These are phyloP conservation scores for Vipera latastei DNA, from an alignment of 2,797 vertebrate genomes.

Conservation along the genomic window DNA sequence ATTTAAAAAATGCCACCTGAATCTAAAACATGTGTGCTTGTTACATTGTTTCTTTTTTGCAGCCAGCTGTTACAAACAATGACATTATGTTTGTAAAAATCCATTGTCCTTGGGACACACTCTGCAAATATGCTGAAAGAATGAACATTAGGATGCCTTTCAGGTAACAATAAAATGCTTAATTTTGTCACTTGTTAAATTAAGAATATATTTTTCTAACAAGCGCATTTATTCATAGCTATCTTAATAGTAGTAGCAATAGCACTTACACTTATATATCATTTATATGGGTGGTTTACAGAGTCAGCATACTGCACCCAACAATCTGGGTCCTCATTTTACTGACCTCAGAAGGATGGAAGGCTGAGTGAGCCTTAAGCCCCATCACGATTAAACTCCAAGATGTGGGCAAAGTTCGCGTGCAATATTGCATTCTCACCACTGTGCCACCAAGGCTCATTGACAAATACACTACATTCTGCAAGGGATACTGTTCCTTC, in stretches of 20 bases:
- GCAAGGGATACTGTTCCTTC: neutral
- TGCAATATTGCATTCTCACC: neutral
- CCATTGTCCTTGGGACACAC: slow-evolving; percentile 91
- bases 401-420: neutral
- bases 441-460: neutral
- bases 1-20: neutral
- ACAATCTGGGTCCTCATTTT: neutral
- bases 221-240: neutral
- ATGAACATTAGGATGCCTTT: slow-evolving; percentile 99
- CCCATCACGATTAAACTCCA: neutral
- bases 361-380: neutral
- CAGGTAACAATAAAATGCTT: slow-evolving; percentile 77
- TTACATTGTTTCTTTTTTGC: slow-evolving; percentile 47
- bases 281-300: neutral
- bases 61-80: slow-evolving; percentile 92
- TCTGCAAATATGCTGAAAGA: slow-evolving; percentile 97
- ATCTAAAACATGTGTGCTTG: slow-evolving; percentile 20
- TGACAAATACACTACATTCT: neutral
- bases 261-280: neutral
- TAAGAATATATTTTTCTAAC: slow-evolving; percentile 14
- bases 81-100: slow-evolving; percentile 99
- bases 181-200: neutral
- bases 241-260: neutral
- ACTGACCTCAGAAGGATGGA: neutral
- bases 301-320: neutral